These are phyloP conservation scores for Morone saxatilis DNA, from an alignment of 2,113 vertebrate species.

Conservation along the genomic window DNA sequence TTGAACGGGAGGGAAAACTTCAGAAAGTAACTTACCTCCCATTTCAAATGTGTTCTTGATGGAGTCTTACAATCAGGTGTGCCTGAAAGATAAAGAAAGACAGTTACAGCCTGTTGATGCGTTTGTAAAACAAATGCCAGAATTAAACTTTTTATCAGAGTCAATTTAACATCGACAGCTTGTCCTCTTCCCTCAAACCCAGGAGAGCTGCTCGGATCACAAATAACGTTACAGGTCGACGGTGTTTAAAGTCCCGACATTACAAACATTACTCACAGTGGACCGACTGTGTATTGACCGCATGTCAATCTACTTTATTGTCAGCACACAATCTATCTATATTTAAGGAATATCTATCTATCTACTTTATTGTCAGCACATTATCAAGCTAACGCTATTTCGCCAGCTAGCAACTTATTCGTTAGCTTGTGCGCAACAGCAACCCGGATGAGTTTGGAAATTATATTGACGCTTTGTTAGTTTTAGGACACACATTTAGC, in stretches of 20 bases:
- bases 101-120: not conserved
- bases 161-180: not conserved
- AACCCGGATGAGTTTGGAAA: accelerated
- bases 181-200: not conserved
- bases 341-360: too few species aligned
- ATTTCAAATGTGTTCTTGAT: conserved; percentile 45
- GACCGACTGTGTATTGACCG: too few species aligned
- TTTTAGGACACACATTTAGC: too few species aligned
- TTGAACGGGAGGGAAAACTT: too few species aligned
- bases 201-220: not conserved
- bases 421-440: conserved; percentile 3
- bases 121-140: too few species aligned
- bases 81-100: conserved; percentile 23
- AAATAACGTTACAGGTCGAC: not conserved
- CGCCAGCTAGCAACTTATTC: not conserved
- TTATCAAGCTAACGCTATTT: not conserved
- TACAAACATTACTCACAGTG: not conserved
- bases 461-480: accelerated
- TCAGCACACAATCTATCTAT: not conserved
- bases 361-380: not conserved
- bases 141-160: not conserved
- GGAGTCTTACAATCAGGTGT: not conserved
- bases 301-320: too few species aligned
- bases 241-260: not conserved
- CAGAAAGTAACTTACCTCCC: conserved; percentile 60